phyloP scores from a whole-genome alignment of 2,888 invertebrate species.

The Eretmocerus hayati region DNA sequence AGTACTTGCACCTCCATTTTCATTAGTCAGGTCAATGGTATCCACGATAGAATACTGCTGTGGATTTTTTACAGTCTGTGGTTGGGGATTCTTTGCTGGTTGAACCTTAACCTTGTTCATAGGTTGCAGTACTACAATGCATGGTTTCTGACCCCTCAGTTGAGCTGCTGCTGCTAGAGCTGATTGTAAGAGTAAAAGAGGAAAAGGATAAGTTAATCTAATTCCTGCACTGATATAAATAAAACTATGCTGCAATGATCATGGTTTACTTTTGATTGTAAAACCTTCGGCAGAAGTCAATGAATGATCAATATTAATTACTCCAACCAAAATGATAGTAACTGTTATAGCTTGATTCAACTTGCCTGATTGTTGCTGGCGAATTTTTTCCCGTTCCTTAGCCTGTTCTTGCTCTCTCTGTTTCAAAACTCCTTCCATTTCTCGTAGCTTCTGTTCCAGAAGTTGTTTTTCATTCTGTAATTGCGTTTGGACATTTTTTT shows the following conservation, averaged over 20 bases:
- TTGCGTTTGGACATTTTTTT: conserved; percentile 42
- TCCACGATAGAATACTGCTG: too few relatives aligned
- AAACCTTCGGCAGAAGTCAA: too few relatives aligned
- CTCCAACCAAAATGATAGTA: too few relatives aligned
- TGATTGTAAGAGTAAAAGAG: too few relatives aligned
- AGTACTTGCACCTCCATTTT: conserved; percentile 32
- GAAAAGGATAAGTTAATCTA: too few relatives aligned
- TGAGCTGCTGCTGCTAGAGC: conserved; percentile 10
- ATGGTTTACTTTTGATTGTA: too few relatives aligned
- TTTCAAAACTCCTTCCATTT: conserved; percentile 45
- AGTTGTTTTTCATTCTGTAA: conserved; percentile 43
- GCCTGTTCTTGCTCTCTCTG: conserved; percentile 41
- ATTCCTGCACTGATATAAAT: too few relatives aligned
- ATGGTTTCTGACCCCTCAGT: conserved; percentile 13
- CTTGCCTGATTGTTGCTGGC: background rate
- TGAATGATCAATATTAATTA: too few relatives aligned
- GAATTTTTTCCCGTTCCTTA: background rate
- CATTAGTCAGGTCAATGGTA: conserved; percentile 52
- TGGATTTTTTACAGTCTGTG: conserved; percentile 10
- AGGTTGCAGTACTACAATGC: conserved; percentile 19
- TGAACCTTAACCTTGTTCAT: too few relatives aligned
- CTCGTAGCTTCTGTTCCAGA: conserved; percentile 38
- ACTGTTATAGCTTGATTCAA: too few relatives aligned
- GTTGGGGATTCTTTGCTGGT: too few relatives aligned
- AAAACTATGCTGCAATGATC: too few relatives aligned